Evolutionary conservation across 2,888 invertebrate species (phyloP), one percentile per base, ranked within the genome.

Genomic region (Nephrotoma flavescens): DNA sequence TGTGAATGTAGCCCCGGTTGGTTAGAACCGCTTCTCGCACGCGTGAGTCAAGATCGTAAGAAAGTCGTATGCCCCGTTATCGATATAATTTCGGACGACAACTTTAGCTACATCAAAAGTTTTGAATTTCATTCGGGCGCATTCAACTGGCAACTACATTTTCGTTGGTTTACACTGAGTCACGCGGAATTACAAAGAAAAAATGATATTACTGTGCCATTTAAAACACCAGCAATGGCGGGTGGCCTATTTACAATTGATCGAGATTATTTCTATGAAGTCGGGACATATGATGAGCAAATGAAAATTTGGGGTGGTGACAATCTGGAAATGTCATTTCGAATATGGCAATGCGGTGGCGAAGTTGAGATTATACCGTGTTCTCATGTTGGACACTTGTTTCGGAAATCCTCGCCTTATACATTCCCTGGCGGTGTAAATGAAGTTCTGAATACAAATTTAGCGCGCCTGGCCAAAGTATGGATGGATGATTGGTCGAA

Each of bases 241-340:
- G 97, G 97, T 52, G 97, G 97, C 0, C 92, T 97, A 42, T 95
- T 95, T 90, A 94, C 97, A 83, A 96, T 97, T 87, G 95, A 97
- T 90, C 94, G 94, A 89, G 95, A 96, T 5, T 97, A 96, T 91
- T 98, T 98, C 91, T 96, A 96, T 90, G 95, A 97, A 91, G 92
- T 97, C 87, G 98, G 97, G 19, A 94, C 96, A 1, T 98, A 98
- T 90, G 98, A 98, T 90, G 95, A 95, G 90, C 96, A 97, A 87
- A 97, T 98, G 97, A 96, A 97, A 86, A 97, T 99, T 87, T 99
- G 99, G 99, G 99, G 99, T 4, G 99, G 98, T 0, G 99, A 99
- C 91, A 99, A 99, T 91, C 93, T 99, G 47, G 99, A 99, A 92
- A 93, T 99, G 91, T 99, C 99, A 0, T 98, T 99, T 92, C 94